These are phyloP conservation scores for Phlogophora meticulosa DNA, from an alignment of 2,888 invertebrate species.

Conservation along the genomic window DNA sequence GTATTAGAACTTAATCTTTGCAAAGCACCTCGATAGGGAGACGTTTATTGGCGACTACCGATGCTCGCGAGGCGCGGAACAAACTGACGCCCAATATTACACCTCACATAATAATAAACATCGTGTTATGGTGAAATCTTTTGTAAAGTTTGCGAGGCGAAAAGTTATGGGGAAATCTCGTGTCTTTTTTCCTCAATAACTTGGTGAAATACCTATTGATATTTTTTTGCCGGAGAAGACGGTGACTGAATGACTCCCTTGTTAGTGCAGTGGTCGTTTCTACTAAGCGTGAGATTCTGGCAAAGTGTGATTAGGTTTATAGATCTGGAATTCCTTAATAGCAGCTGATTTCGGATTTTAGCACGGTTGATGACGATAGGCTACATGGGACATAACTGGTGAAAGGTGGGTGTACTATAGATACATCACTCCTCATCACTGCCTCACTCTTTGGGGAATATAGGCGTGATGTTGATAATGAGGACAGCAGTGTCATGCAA, in stretches of 20 bases:
- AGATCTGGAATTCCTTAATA: no score
- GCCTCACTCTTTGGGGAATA: no score
- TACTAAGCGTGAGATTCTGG: no score
- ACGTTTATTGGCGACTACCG: conserved; percentile 72
- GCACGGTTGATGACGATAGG: no score
- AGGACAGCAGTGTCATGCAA: neutral
- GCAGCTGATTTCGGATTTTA: no score
- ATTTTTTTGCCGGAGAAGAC: neutral
- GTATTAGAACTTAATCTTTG: conserved; percentile 62
- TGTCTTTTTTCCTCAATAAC: conserved; percentile 18
- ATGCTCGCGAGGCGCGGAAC: conserved; percentile 68
- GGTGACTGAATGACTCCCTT: neutral
- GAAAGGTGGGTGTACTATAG: no score
- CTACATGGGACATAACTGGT: no score
- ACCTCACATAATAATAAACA: conserved; percentile 56
- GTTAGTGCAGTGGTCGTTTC: neutral
- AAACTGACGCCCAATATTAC: conserved; percentile 65
- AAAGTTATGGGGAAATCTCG: conserved; percentile 29
- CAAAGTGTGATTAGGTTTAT: no score
- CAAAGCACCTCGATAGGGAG: conserved; percentile 59
- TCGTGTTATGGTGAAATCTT: conserved; percentile 50
- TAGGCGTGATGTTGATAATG: no score
- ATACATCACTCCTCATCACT: no score
- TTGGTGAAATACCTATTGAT: conserved; percentile 17
- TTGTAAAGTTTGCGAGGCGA: conserved; percentile 47